phyloP scores from a whole-genome alignment of 2,888 invertebrate species.

The Sminthurides aquaticus region DNA sequence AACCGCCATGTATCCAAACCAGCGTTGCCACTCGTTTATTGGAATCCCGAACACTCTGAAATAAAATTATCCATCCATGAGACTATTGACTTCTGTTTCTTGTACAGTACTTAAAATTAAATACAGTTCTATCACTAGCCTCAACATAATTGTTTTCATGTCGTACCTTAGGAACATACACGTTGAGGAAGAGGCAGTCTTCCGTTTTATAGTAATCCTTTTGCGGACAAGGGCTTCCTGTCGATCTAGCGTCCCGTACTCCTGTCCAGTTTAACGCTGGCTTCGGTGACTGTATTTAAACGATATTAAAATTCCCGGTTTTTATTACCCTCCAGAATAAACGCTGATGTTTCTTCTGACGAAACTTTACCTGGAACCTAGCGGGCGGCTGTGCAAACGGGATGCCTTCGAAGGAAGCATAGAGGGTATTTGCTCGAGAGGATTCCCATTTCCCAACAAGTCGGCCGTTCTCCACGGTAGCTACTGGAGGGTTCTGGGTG shows the following conservation, averaged over 20 bases:
- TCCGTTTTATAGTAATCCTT: not conserved
- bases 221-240: slow-evolving; percentile 1
- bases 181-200: slow-evolving; percentile 16
- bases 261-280: not conserved
- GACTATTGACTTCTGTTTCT: no score
- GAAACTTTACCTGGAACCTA: not conserved
- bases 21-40: slow-evolving; percentile 1
- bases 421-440: not conserved
- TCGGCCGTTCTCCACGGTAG: not conserved
- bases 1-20: slow-evolving; percentile 18
- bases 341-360: no score
- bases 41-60: no score
- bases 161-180: slow-evolving; percentile 10
- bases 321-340: no score
- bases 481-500: not conserved
- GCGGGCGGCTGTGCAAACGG: not conserved
- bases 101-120: no score
- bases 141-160: no score
- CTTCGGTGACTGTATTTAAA: slow-evolving; percentile 1
- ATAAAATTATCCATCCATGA: no score
- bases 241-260: not conserved
- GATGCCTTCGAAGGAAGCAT: not conserved
- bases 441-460: not conserved
- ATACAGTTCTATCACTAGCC: no score
- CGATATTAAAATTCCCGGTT: no score